Conservation (phyloP, 2,113 vertebrate genomes). For the Lepus americanus region DNA sequence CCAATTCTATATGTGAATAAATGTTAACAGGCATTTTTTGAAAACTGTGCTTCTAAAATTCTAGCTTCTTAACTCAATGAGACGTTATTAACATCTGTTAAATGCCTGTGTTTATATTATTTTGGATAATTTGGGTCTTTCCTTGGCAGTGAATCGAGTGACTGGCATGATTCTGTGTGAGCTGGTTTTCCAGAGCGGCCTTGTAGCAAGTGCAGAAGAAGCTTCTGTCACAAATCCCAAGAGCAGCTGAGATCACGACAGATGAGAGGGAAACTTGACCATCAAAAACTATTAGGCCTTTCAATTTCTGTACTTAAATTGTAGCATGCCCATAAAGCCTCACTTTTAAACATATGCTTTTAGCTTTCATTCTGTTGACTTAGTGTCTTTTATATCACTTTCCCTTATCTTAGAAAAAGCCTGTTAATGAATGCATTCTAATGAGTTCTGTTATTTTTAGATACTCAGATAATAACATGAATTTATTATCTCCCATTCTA, state of each 20-base stretch:
- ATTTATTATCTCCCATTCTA: not conserved
- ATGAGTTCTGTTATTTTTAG: slow-evolving; percentile 14
- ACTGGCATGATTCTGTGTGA: not conserved
- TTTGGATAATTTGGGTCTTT: slow-evolving; percentile 22
- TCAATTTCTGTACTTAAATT: not conserved
- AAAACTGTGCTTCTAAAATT: not conserved
- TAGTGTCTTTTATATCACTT: not conserved
- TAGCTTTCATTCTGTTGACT: slow-evolving; percentile 33
- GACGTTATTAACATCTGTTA: slow-evolving; percentile 42
- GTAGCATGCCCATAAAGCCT: not conserved
- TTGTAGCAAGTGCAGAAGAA: slow-evolving; percentile 27
- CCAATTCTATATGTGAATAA: slow-evolving; percentile 25
- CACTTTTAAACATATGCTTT: slow-evolving; percentile 37
- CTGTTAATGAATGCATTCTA: not conserved
- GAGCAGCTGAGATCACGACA: not conserved
- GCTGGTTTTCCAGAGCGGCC: slow-evolving; percentile 22
- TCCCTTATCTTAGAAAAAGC: not conserved
- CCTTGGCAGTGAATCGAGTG: slow-evolving; percentile 1
- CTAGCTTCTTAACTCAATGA: not conserved
- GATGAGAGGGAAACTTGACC: not conserved
- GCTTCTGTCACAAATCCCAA: slow-evolving; percentile 9
- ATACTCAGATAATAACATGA: slow-evolving; percentile 1
- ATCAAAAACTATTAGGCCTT: not conserved
- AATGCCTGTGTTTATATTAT: slow-evolving; percentile 28
- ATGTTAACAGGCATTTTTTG: slow-evolving; percentile 5